Percentiles rank a stretch among this genome's conserved stretches.
Conservation (phyloP, 2,797 vertebrate genomes). For the Hydrocynus forskahlii region DNA sequence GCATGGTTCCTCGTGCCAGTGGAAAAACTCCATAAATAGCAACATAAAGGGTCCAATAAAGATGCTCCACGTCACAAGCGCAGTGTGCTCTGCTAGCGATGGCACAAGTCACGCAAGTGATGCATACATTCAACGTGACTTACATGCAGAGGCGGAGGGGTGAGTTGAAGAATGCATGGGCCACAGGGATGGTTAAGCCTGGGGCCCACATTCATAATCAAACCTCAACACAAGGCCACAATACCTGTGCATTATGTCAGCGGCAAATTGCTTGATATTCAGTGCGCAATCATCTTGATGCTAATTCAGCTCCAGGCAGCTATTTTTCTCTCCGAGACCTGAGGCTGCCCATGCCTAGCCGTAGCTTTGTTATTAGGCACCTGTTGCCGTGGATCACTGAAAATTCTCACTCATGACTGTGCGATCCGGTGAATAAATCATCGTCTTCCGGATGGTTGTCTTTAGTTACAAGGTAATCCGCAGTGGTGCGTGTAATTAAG, state of each 20-base stretch:
- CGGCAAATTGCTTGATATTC: not conserved
- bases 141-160: not conserved
- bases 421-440: slow-evolving; percentile 46
- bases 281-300: not conserved
- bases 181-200: not conserved
- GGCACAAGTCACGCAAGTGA: too few species aligned
- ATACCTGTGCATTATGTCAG: not conserved
- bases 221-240: not conserved
- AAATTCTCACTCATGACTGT: slow-evolving; percentile 60
- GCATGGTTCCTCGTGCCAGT: too few species aligned
- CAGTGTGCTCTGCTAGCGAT: not conserved
- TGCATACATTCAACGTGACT: too few species aligned
- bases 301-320: not conserved
- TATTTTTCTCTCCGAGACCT: slow-evolving; percentile 21
- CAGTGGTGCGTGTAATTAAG: slow-evolving; percentile 73
- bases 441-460: slow-evolving; percentile 54
- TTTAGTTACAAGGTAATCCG: slow-evolving; percentile 65
- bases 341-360: not conserved
- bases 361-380: slow-evolving; percentile 10
- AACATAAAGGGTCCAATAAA: too few species aligned
- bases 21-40: too few species aligned
- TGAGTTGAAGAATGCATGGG: not conserved
- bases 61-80: not conserved
- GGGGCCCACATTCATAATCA: slow-evolving; percentile 13
- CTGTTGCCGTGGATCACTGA: slow-evolving; percentile 58